A percentile compares a stretch with the other conserved stretches of the same genome.
phyloP scores from a whole-genome alignment of 2,113 vertebrate species.

The Percina caprodes region DNA sequence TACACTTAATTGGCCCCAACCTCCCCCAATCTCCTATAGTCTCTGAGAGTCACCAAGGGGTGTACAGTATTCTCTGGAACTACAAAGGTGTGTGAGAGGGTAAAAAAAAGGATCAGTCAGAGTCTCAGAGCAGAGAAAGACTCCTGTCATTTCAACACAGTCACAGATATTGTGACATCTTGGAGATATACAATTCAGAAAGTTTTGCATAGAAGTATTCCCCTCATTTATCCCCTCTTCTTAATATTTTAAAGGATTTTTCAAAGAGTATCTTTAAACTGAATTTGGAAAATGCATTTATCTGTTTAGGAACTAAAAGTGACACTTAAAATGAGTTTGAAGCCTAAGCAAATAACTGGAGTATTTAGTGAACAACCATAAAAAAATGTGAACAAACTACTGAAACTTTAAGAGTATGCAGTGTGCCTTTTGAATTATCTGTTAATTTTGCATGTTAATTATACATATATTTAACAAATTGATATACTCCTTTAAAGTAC shows the following conservation, averaged over 20 bases:
- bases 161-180: background rate
- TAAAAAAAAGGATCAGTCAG: slow-evolving; percentile 51
- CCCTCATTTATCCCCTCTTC: no score
- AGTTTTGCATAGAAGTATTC: background rate
- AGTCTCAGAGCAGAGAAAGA: slow-evolving; percentile 35
- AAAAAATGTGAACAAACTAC: background rate
- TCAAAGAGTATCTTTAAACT: background rate
- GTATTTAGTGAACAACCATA: background rate
- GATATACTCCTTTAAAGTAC: no score
- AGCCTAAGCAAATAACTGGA: background rate
- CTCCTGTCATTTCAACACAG: slow-evolving; percentile 19
- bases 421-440: background rate
- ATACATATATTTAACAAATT: no score
- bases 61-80: slow-evolving; percentile 73
- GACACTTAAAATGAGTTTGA: slow-evolving; percentile 15
- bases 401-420: background rate
- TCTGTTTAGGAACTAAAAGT: background rate
- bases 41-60: slow-evolving; percentile 73
- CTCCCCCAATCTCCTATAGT: slow-evolving; percentile 32
- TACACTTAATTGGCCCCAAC: slow-evolving; percentile 90
- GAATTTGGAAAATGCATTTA: background rate
- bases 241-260: background rate
- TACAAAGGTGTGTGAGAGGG: slow-evolving; percentile 58
- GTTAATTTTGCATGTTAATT: background rate
- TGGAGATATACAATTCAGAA: background rate